These are phyloP conservation scores for Eptesicus fuscus DNA, from an alignment of 2,113 vertebrate genomes.

Conservation along the genomic window DNA sequence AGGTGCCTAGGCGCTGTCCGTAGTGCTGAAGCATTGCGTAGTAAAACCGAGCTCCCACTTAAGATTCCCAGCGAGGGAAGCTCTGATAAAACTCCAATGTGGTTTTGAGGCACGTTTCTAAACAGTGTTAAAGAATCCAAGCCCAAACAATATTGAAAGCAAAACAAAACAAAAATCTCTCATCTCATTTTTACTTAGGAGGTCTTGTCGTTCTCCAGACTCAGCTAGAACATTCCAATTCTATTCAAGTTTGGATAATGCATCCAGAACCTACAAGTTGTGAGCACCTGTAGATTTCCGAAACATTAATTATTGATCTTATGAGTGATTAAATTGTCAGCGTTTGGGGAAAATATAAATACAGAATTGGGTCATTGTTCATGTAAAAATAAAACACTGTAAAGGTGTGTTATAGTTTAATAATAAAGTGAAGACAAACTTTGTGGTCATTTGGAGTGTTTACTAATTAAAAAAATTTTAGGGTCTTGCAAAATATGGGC, in stretches of 20 bases:
- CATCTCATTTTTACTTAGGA: neutral
- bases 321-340: neutral
- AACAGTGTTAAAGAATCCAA: neutral
- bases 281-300: constrained; percentile 48
- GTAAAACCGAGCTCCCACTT: neutral
- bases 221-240: neutral
- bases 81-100: neutral
- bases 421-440: neutral
- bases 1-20: constrained; percentile 53
- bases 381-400: neutral
- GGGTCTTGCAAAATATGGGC: neutral
- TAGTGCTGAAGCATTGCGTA: constrained; percentile 60
- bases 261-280: neutral
- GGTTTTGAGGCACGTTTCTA: neutral
- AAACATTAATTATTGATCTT: neutral
- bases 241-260: neutral
- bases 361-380: neutral
- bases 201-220: neutral
- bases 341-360: neutral
- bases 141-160: neutral
- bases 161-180: neutral
- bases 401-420: neutral
- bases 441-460: neutral
- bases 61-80: neutral
- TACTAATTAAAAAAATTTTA: neutral